These are phyloP conservation scores for Andinoacara biseriatus DNA, from an alignment of 2,113 vertebrate genomes.

Conservation along the genomic window DNA sequence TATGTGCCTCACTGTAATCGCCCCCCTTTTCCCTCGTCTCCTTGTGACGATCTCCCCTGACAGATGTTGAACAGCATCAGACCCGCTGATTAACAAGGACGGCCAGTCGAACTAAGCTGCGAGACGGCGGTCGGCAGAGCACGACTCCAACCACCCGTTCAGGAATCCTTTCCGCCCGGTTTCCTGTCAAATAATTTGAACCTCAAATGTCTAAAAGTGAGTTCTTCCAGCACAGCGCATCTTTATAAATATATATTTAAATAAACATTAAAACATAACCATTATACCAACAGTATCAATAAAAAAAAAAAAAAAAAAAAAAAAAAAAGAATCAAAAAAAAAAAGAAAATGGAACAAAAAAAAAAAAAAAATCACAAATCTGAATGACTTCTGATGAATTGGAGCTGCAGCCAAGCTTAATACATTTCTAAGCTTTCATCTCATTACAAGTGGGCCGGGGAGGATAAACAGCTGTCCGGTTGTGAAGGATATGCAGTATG, in stretches of 20 bases:
- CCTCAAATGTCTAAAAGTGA: not conserved
- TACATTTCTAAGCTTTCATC: slow-evolving; percentile 48
- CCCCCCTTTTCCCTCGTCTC: slow-evolving; percentile 42
- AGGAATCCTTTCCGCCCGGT: slow-evolving; percentile 30
- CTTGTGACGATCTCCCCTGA: slow-evolving; percentile 57
- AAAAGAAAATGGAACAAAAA: not conserved
- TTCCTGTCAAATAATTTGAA: not conserved
- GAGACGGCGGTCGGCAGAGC: not conserved
- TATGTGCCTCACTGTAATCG: slow-evolving; percentile 76
- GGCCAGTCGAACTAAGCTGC: slow-evolving; percentile 25
- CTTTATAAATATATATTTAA: slow-evolving; percentile 44
- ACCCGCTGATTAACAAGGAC: slow-evolving; percentile 62
- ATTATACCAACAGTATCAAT: slow-evolving; percentile 24
- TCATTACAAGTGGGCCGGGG: slow-evolving; percentile 30
- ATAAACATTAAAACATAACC: slow-evolving; percentile 43
- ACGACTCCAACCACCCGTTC: slow-evolving; percentile 6
- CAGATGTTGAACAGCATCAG: slow-evolving; percentile 71
- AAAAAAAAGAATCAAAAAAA: too few relatives aligned
- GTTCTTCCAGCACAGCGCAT: not conserved
- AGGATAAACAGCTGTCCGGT: slow-evolving; percentile 57
- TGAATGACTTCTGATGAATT: slow-evolving; percentile 37
- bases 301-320: slow-evolving; percentile 1
- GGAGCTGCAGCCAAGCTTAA: slow-evolving; percentile 46
- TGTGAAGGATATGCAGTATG: slow-evolving; percentile 43
- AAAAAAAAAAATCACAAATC: slow-evolving; percentile 33